These are phyloP conservation scores for Myathropa florea DNA, from an alignment of 2,888 invertebrate genomes.

Conservation along the genomic window DNA sequence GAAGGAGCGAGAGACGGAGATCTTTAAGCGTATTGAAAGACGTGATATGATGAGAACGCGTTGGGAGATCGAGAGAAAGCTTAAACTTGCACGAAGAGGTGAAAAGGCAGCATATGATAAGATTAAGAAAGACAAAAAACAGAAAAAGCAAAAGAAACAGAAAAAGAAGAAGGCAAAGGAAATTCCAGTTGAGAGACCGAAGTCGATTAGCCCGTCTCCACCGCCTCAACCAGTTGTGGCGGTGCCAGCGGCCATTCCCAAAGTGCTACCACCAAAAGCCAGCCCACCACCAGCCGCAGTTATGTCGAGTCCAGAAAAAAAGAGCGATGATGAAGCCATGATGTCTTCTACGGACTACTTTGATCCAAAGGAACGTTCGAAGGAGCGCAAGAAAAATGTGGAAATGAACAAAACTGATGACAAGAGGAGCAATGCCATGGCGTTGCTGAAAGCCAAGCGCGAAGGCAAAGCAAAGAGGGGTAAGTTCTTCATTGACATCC, in stretches of 20 bases:
- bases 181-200: slow-evolving; percentile 39
- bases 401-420: slow-evolving; percentile 92
- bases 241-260: slow-evolving; percentile 27
- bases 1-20: slow-evolving; percentile 97
- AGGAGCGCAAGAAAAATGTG: slow-evolving; percentile 93
- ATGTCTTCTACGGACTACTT: slow-evolving; percentile 78
- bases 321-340: slow-evolving; percentile 72
- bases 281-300: slow-evolving; percentile 72
- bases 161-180: slow-evolving; percentile 72
- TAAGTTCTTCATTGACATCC: slow-evolving; percentile 72
- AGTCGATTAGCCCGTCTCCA: slow-evolving; percentile 46
- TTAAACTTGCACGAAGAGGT: slow-evolving; percentile 90
- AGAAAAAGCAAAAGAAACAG: slow-evolving; percentile 80
- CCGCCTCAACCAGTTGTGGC: slow-evolving; percentile 47
- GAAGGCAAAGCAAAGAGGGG: slow-evolving; percentile 92
- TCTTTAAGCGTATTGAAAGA: slow-evolving; percentile 97
- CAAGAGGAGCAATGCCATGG: slow-evolving; percentile 96
- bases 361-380: slow-evolving; percentile 89
- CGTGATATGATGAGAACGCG: slow-evolving; percentile 95
- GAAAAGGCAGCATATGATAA: slow-evolving; percentile 83
- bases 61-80: slow-evolving; percentile 97
- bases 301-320: slow-evolving; percentile 72
- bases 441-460: slow-evolving; percentile 92
- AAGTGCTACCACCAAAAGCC: slow-evolving; percentile 50
- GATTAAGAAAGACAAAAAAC: slow-evolving; percentile 82